These are phyloP conservation scores for Romanomermis culicivorax DNA, from an alignment of 2,888 invertebrate species.

Conservation along the genomic window DNA sequence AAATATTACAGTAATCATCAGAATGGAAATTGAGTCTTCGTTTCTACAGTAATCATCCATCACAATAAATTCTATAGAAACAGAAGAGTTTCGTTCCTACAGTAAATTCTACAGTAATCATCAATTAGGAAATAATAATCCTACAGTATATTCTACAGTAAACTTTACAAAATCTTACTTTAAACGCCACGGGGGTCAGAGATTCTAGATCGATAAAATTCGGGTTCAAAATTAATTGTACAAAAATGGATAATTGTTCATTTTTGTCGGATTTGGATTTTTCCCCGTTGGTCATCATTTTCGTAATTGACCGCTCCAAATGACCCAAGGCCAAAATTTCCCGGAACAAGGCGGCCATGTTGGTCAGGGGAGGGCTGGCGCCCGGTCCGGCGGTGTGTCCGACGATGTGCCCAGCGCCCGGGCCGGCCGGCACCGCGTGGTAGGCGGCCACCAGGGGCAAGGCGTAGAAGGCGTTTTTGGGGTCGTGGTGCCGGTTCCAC, in stretches of 20 bases:
- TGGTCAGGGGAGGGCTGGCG: no score
- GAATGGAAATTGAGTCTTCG: no score
- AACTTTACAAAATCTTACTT: slow-evolving; percentile 31
- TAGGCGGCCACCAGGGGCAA: slow-evolving; percentile 21
- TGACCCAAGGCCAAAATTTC: slow-evolving; percentile 20
- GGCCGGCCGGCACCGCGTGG: slow-evolving; percentile 19
- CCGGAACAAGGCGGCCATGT: slow-evolving; percentile 21
- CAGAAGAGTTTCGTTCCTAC: no score
- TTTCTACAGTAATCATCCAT: no score
- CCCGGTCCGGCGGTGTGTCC: neutral
- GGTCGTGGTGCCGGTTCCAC: slow-evolving; percentile 17
- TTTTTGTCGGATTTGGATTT: no score
- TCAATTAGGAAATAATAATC: no score
- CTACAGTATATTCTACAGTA: no score
- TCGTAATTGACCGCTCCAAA: slow-evolving; percentile 22
- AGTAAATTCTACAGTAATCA: no score
- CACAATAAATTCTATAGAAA: no score
- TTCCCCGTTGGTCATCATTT: no score
- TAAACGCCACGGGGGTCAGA: slow-evolving; percentile 38
- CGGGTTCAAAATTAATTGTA: slow-evolving; percentile 40
- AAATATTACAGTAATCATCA: no score
- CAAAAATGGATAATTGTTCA: slow-evolving; percentile 20
- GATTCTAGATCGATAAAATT: slow-evolving; percentile 40
- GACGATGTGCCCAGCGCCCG: no score
- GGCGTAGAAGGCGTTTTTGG: slow-evolving; percentile 18